Base-by-base conservation (phyloP, 2,888 invertebrate genomes). In the Ichneumoninae sp. region DNA sequence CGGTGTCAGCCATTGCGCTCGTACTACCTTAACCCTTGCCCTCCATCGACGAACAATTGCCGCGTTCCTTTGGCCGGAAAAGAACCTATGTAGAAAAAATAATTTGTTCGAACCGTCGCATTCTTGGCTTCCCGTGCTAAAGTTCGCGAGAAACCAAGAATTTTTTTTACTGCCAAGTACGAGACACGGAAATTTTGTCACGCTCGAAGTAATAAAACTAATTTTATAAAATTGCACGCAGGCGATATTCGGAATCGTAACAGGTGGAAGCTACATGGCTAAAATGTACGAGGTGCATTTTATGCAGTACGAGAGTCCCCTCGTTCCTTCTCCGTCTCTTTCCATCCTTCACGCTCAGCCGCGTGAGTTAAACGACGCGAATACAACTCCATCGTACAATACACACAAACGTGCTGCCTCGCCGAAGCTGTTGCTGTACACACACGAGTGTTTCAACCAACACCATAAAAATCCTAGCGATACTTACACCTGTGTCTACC, bases 291-390 rank as follows among this genome's bases (percentile, higher is more conserved):
- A 54, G 26, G 69, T 50, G 83, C 81, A 83, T 81, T 66, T 57
- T 26, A 57, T 26, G 70, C 19, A 13, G 74, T 65, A 66, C 60
- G 50, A 78, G 81, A 78, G 74, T 69, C 63, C 76, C 50, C 71
- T 71, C 79, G 71, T 70, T 74, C 50, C 13, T 13, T 73, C 30
- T 40, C 66, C 47, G 30, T 77, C 52, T 85, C 81, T 81, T 70
- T 74, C 44, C 80, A 66, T 85, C 76, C 77, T 91, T 91, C 89
- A 91, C 88, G 91, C 91, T 91, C 88, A 88, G 91, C 87, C 91
- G 91, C 88, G 86, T 88, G 83, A 85, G 88, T 88, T 88, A 88
- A 91, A 87, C 88, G 86, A 73, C 79, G 69, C 83, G 44, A 82
- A 77, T 70, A 82, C 75, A 81, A 70, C 71, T 78, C 8, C 66